Conservation (phyloP, 2,888 invertebrate genomes). For the Aspidiotus destructor region DNA sequence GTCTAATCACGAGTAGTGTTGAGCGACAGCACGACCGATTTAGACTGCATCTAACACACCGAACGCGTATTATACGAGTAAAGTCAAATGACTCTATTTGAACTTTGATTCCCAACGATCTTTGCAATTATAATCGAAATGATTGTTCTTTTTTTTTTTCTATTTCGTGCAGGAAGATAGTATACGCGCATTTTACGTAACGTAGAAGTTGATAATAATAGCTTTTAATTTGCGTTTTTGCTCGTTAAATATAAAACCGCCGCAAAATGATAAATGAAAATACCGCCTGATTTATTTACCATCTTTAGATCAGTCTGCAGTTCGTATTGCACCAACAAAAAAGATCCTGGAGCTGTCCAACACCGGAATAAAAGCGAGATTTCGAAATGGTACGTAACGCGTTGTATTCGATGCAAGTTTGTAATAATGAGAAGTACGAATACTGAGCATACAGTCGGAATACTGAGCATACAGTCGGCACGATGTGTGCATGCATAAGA, state of each 20-base stretch:
- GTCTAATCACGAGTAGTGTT: background rate
- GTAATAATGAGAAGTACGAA: background rate
- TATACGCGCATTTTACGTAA: background rate
- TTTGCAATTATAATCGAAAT: constrained; percentile 1
- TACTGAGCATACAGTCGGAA: background rate
- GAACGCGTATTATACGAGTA: too few relatives aligned
- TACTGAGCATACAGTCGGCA: too few relatives aligned
- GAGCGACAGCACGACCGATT: too few relatives aligned
- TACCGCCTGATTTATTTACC: background rate
- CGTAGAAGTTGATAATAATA: constrained; percentile 21
- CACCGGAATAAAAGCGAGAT: background rate
- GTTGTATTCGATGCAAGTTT: too few relatives aligned
- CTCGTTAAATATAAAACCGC: constrained; percentile 24
- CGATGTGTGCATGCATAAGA: too few relatives aligned
- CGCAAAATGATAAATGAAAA: constrained; percentile 11
- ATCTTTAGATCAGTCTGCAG: background rate
- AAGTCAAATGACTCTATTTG: background rate
- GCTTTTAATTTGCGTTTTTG: constrained; percentile 31
- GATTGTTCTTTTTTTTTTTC: background rate
- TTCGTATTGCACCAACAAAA: background rate
- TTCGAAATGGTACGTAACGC: background rate
- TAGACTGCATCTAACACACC: background rate
- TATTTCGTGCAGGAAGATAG: background rate
- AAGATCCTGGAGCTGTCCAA: background rate
- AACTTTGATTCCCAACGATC: constrained; percentile 1